Conservation (phyloP, 2,888 invertebrate genomes). For the Stomorhina lunata region DNA sequence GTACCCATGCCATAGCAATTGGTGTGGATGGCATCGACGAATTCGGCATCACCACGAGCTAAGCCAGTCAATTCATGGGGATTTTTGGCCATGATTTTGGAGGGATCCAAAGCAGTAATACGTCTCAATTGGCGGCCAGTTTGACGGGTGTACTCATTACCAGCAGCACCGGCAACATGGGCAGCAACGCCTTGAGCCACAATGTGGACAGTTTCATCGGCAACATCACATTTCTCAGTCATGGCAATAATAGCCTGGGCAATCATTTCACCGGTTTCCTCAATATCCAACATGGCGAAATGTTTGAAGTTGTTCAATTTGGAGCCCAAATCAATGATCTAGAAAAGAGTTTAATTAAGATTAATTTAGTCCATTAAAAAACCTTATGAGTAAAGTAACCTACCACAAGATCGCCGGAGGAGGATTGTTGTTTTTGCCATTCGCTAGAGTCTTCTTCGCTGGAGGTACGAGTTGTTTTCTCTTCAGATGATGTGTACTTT, state of each 20-base stretch:
- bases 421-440: constrained; percentile 56
- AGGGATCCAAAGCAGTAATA: constrained; percentile 77
- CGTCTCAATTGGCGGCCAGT: constrained; percentile 75
- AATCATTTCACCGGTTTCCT: constrained; percentile 71
- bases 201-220: constrained; percentile 74
- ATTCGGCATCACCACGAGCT: constrained; percentile 77
- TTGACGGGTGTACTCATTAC: constrained; percentile 72
- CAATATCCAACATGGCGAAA: constrained; percentile 71
- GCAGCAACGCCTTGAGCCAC: constrained; percentile 75
- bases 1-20: constrained; percentile 75
- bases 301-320: constrained; percentile 69
- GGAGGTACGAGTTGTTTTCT: constrained; percentile 35
- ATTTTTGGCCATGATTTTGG: constrained; percentile 70
- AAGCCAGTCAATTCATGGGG: constrained; percentile 71
- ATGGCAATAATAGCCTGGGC: constrained; percentile 73
- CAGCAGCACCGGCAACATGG: constrained; percentile 77
- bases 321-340: constrained; percentile 74
- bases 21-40: constrained; percentile 77
- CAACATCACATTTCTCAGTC: constrained; percentile 69
- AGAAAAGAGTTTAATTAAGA: too few species aligned
- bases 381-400: too few species aligned
- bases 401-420: constrained; percentile 73
- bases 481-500: background rate
- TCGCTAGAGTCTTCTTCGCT: constrained; percentile 68
- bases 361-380: too few species aligned